A percentile compares a stretch with the other conserved stretches of the same genome.
Conservation (phyloP, 53 echinoderm and acorn worm species). For the Luidia sarsii region DNA sequence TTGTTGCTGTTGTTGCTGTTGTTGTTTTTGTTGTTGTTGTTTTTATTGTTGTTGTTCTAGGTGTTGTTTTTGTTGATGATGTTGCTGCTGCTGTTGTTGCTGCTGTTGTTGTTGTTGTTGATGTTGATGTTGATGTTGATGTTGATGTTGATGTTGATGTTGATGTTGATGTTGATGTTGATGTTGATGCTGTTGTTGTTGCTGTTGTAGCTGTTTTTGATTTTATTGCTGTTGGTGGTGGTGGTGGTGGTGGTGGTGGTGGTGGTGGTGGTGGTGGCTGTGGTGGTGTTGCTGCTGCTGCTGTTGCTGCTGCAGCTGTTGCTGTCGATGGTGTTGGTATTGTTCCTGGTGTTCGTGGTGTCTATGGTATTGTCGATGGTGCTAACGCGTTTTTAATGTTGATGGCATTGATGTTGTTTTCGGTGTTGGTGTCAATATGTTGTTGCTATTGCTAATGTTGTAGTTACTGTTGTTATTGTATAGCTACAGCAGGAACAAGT, state of each 20-base stretch:
- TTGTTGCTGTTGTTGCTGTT: no score
- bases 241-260: background rate
- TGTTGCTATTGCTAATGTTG: background rate
- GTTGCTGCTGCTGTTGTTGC: background rate
- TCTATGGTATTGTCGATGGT: constrained; percentile 7
- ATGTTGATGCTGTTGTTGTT: no score
- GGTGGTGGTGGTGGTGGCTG: background rate
- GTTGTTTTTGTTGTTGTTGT: no score
- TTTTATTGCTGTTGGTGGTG: background rate
- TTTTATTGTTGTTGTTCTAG: background rate
- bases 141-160: no score
- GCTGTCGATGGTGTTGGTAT: constrained; percentile 6
- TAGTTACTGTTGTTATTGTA: background rate
- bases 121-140: no score
- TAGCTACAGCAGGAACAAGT: no score
- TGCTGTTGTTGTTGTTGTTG: background rate
- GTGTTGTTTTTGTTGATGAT: no score
- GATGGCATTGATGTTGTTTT: constrained; percentile 34
- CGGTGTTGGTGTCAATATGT: constrained; percentile 25
- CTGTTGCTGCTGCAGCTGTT: background rate
- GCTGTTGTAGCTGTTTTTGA: background rate
- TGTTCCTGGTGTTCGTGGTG: background rate
- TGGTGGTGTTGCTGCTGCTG: constrained; percentile 6
- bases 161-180: no score
- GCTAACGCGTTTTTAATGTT: constrained; percentile 4